A percentile compares a stretch with the other conserved stretches of the same genome.
phyloP scores from a whole-genome alignment of 2,888 invertebrate genomes.

The Ormyrus nitidulus region DNA sequence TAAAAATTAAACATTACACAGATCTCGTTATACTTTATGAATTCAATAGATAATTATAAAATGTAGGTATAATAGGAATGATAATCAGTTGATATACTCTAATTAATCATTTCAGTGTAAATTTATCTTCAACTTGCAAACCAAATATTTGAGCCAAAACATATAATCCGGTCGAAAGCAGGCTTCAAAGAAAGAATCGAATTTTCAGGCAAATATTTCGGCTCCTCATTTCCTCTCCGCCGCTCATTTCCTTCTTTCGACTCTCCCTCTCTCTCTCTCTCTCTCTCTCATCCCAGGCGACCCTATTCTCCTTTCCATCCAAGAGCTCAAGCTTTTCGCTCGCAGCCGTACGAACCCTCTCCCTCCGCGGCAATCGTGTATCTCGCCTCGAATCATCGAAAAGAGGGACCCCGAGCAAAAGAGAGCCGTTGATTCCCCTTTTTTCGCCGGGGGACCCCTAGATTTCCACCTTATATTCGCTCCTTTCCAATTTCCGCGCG shows the following conservation, averaged over 20 bases:
- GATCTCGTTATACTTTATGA: too few relatives aligned
- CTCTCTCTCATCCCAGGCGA: neutral
- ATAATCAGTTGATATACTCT: too few relatives aligned
- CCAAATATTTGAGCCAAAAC: too few relatives aligned
- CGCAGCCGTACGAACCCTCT: neutral
- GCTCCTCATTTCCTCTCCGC: conserved; percentile 3
- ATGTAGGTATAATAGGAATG: too few relatives aligned
- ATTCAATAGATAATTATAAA: too few relatives aligned
- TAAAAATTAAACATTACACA: too few relatives aligned
- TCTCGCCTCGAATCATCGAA: conserved; percentile 16
- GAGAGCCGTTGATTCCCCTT: neutral
- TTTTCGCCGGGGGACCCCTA: conserved; percentile 2
- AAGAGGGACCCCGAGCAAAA: too few relatives aligned
- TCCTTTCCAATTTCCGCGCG: conserved; percentile 33
- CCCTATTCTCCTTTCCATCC: neutral
- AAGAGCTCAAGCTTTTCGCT: neutral
- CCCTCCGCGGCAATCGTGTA: conserved; percentile 29
- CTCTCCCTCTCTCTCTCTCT: neutral
- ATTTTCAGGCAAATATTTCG: neutral
- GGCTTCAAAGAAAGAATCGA: neutral
- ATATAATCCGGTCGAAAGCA: too few relatives aligned
- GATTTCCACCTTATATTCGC: neutral
- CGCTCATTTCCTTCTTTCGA: conserved; percentile 16
- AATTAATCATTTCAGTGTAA: too few relatives aligned
- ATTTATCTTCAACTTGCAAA: too few relatives aligned